phyloP scores from a whole-genome alignment of 2,888 invertebrate species.

The Anarsia innoxiella region DNA sequence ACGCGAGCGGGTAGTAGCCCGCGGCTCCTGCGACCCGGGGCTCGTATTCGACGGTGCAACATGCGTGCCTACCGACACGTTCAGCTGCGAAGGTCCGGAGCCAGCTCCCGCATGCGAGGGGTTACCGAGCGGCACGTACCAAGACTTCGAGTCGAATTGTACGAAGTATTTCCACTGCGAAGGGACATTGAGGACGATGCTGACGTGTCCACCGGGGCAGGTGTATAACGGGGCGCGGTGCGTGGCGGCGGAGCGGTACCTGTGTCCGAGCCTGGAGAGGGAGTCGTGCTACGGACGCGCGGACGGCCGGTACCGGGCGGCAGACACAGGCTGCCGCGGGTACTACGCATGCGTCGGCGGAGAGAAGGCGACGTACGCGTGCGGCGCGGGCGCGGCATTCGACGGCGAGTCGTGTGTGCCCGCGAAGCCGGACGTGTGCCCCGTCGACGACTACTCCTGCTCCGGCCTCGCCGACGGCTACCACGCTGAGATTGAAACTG shows the following conservation, averaged over 20 bases:
- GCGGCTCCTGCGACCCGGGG: slow-evolving; percentile 61
- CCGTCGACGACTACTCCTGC: slow-evolving; percentile 62
- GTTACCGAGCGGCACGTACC: slow-evolving; percentile 71
- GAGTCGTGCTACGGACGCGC: slow-evolving; percentile 68
- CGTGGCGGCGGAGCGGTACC: slow-evolving; percentile 39
- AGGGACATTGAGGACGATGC: slow-evolving; percentile 47
- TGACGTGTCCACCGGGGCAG: slow-evolving; percentile 52
- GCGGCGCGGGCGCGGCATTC: slow-evolving; percentile 66
- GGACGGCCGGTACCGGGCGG: slow-evolving; percentile 72
- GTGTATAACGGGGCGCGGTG: slow-evolving; percentile 67
- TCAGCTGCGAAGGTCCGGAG: slow-evolving; percentile 65
- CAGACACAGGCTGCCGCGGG: slow-evolving; percentile 71
- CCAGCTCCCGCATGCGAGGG: slow-evolving; percentile 55
- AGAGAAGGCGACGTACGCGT: slow-evolving; percentile 74
- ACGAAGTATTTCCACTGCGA: slow-evolving; percentile 70
- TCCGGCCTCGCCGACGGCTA: slow-evolving; percentile 70
- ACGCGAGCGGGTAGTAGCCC: slow-evolving; percentile 53
- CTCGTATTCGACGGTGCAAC: slow-evolving; percentile 66
- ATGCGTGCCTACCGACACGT: slow-evolving; percentile 52
- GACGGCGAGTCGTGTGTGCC: slow-evolving; percentile 74
- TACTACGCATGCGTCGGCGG: slow-evolving; percentile 75
- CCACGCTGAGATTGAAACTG: slow-evolving; percentile 69
- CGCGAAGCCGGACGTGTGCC: slow-evolving; percentile 43
- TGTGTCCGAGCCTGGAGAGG: slow-evolving; percentile 63
- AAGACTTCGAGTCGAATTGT: slow-evolving; percentile 68